phyloP scores from a whole-genome alignment of 2,797 vertebrate genomes.

The Gymnothorax reevesii region DNA sequence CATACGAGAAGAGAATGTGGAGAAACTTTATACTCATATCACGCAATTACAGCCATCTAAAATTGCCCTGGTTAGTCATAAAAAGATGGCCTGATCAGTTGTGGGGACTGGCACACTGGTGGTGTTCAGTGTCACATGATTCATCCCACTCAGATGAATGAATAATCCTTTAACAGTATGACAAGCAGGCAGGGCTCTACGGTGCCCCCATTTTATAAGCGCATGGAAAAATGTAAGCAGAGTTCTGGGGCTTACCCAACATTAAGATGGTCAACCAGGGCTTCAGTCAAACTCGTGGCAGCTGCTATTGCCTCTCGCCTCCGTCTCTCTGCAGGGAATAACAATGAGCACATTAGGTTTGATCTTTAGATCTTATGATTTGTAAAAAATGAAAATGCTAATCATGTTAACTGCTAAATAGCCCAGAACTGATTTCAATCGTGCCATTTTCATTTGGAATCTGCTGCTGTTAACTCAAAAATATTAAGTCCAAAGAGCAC shows the following conservation, averaged over 20 bases:
- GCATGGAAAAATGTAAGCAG: too few species aligned
- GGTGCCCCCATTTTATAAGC: too few species aligned
- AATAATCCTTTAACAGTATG: not conserved
- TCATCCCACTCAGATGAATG: not conserved
- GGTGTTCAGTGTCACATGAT: not conserved
- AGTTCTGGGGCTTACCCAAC: slow-evolving; percentile 77
- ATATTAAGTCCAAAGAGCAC: slow-evolving; percentile 30
- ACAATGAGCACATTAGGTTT: not conserved
- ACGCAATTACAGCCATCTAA: too few species aligned
- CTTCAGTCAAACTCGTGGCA: slow-evolving; percentile 88
- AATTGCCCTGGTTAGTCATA: too few species aligned
- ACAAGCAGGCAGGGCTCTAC: not conserved
- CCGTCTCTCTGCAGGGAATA: slow-evolving; percentile 74
- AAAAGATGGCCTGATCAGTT: not conserved
- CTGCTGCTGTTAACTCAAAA: too few species aligned
- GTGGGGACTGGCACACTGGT: not conserved
- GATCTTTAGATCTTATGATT: not conserved
- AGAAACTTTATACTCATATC: too few species aligned
- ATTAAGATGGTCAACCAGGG: slow-evolving; percentile 90
- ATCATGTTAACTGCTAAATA: too few species aligned
- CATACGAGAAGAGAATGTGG: too few species aligned
- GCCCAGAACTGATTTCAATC: too few species aligned
- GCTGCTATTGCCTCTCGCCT: slow-evolving; percentile 86
- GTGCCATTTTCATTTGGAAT: too few species aligned
- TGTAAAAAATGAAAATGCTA: not conserved